phyloP scores from a whole-genome alignment of 2,113 vertebrate species.

The Numenius arquata region DNA sequence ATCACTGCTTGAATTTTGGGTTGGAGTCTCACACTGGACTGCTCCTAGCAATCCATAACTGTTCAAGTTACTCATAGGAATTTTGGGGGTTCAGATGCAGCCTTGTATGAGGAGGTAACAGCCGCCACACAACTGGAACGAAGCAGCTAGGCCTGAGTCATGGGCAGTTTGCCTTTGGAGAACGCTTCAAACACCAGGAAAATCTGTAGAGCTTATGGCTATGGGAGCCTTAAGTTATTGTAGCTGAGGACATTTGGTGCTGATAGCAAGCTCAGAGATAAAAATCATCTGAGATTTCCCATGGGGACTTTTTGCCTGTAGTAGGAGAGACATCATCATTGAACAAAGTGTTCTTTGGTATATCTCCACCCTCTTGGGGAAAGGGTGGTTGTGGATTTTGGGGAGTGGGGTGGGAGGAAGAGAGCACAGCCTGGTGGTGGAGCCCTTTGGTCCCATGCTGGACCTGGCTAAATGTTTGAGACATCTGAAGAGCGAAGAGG shows the following conservation, averaged over 20 bases:
- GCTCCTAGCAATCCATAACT: background rate
- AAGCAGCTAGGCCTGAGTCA: background rate
- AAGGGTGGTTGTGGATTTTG: fast-evolving
- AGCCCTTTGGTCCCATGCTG: background rate
- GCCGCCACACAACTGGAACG: no score
- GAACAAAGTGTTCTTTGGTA: background rate
- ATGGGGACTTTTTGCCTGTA: background rate
- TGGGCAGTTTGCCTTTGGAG: background rate
- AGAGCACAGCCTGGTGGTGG: background rate
- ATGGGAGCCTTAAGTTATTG: background rate
- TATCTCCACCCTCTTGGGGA: background rate
- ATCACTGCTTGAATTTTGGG: background rate
- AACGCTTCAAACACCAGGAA: background rate
- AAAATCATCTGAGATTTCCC: background rate
- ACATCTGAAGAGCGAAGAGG: background rate
- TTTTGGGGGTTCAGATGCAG: background rate
- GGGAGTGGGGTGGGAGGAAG: background rate
- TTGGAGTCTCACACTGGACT: background rate
- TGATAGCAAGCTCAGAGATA: background rate
- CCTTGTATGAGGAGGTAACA: background rate
- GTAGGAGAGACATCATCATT: background rate
- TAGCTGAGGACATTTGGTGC: background rate
- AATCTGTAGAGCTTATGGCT: background rate
- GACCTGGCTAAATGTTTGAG: background rate
- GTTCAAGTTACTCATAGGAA: background rate